Base-by-base conservation (phyloP, 2,888 invertebrate genomes). In the Melieria omissa region DNA sequence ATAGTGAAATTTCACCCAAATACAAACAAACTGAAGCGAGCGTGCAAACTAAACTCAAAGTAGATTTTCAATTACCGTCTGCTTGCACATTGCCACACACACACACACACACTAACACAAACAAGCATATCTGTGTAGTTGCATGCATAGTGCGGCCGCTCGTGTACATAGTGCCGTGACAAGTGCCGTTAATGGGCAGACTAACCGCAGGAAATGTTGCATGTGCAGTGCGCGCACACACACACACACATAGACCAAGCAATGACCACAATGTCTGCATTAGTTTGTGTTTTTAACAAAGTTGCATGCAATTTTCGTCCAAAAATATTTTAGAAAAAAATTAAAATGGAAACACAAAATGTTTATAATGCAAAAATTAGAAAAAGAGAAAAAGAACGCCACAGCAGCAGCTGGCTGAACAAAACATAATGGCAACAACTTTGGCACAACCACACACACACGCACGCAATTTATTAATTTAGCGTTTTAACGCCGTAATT, bases 141-240 rank as follows among this genome's bases (percentile, higher is more conserved):
- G 57, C 57, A 16, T 57, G 16, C 8, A 8, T 57, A 6, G 9
- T 54, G 29, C 57, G 16, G 29, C 8, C 5, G 10, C 4, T 57
- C 14, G 5, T 8, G 54, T 54, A 7, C 16, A 7, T 29, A 57
- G 10, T 10, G 60, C 42, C 29, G 52, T 12, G 41, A 61, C 61
- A 61, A 69, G 62, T 61, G 61, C 29, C 44, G 54, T 69, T 69
- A 55, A 69, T 69, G 69, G 54, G 54, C 45, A 44, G 41, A 46
- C 44, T 45, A 45, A 69, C 69, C 69, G 54, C 69, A 54, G 69
- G 61, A 69, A 69, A n/a, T 14, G 9, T 61, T 62, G 63, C 63
- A 45, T 14, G 9, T 8, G 16, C 16, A 46, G 10, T 4, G 3
- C 1, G 5, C 14, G 10, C 16, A 8, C 29, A 62, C 29, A 8